Conservation (phyloP, 2,113 vertebrate species). For the Phalacrocorax brasilianus region DNA sequence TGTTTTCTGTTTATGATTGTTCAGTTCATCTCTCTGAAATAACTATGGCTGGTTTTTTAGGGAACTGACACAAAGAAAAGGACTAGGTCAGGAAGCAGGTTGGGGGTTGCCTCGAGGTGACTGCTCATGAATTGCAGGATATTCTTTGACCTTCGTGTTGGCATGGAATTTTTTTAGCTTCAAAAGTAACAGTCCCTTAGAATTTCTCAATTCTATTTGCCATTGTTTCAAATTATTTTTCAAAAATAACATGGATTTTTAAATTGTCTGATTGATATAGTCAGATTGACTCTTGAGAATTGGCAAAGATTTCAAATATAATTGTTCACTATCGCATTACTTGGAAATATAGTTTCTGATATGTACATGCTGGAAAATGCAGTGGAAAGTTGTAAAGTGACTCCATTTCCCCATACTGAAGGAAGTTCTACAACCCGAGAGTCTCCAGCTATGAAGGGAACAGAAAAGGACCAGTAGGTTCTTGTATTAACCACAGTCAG, state of each 20-base stretch:
- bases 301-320: not conserved
- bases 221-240: not conserved
- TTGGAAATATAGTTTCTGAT: not conserved
- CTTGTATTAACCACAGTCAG: not conserved
- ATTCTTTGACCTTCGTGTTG: not conserved
- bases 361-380: not conserved
- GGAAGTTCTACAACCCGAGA: not conserved
- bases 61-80: not conserved
- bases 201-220: not conserved
- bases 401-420: not conserved
- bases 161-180: not conserved
- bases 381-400: not conserved
- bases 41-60: not conserved
- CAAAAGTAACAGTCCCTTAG: not conserved
- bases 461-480: not conserved
- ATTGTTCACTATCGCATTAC: not conserved
- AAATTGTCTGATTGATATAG: not conserved
- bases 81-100: not conserved
- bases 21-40: not conserved
- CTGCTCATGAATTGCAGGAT: slow-evolving; percentile 22
- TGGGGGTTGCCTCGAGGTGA: not conserved
- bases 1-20: not conserved
- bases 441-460: not conserved
- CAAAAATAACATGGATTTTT: not conserved
- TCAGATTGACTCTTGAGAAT: not conserved